phyloP scores from a whole-genome alignment of 2,888 invertebrate genomes.

The Lymantria dispar region DNA sequence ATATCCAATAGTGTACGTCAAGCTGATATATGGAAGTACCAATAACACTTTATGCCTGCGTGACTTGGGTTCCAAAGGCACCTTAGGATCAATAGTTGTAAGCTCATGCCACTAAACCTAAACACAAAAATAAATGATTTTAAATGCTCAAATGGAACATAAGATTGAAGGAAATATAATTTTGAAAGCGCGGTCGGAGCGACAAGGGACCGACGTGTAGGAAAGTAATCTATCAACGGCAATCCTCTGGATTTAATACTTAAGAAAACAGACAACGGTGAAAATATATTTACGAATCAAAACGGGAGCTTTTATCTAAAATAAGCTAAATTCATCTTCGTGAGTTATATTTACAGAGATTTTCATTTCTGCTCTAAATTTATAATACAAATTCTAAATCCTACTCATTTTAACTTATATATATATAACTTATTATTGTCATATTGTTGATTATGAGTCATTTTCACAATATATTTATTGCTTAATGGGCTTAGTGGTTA shows the following conservation, averaged over 20 bases:
- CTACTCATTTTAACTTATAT: no score
- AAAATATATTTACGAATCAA: slow-evolving; percentile 40
- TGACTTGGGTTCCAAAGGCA: no score
- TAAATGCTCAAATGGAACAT: slow-evolving; percentile 46
- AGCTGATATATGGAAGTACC: no score
- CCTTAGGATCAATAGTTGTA: no score
- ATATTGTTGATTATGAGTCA: no score
- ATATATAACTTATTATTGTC: no score
- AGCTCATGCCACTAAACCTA: no score
- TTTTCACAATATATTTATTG: no score
- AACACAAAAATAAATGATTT: slow-evolving; percentile 33
- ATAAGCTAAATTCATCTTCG: slow-evolving; percentile 39
- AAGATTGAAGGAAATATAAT: slow-evolving; percentile 55
- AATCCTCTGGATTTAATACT: slow-evolving; percentile 57
- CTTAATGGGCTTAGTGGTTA: no score
- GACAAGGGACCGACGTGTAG: slow-evolving; percentile 38
- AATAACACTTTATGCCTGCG: no score
- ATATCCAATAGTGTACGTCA: no score
- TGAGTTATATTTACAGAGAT: slow-evolving; percentile 39
- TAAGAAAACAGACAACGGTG: slow-evolving; percentile 53
- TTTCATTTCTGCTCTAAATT: background rate
- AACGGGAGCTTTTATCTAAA: slow-evolving; percentile 43
- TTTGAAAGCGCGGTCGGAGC: slow-evolving; percentile 42
- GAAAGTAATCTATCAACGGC: slow-evolving; percentile 64
- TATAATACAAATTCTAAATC: no score